Evolutionary conservation across 2,888 invertebrate genomes (phyloP).

Genomic region (Abrostola tripartita): DNA sequence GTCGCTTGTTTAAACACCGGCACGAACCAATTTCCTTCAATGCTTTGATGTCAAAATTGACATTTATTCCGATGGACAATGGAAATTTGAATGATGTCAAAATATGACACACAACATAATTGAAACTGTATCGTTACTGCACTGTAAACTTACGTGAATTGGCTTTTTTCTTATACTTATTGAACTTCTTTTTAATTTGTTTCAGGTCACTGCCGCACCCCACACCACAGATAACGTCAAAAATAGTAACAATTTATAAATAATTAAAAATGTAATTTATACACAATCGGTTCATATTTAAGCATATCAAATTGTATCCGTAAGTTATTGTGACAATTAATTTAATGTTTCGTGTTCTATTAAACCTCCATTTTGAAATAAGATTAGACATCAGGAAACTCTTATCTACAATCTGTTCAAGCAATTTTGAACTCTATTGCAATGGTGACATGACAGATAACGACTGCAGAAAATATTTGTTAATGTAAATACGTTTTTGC

Average conservation of each 20-base stretch:
- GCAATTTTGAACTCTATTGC: conserved; percentile 9
- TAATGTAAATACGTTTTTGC: too few species aligned
- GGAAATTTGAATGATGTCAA: too few species aligned
- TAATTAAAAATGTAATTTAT: conserved; percentile 44
- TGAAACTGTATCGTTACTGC: too few species aligned
- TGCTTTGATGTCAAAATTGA: too few species aligned
- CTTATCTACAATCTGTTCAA: neutral
- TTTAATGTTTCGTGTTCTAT: neutral
- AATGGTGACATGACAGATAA: neutral
- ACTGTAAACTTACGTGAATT: too few species aligned
- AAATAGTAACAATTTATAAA: conserved; percentile 41
- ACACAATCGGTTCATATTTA: conserved; percentile 52
- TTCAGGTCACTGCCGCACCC: conserved; percentile 84
- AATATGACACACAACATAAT: too few species aligned
- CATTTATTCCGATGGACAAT: too few species aligned
- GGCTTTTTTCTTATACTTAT: too few species aligned
- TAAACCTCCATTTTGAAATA: neutral
- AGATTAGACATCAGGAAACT: neutral
- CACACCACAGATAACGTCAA: conserved; percentile 82
- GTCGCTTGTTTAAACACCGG: too few species aligned
- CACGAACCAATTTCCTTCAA: too few species aligned
- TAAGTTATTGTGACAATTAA: conserved; percentile 9
- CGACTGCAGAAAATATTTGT: too few species aligned
- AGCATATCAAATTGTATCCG: conserved; percentile 64
- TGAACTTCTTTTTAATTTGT: conserved; percentile 50